Evolutionary conservation across 2,113 vertebrate genomes (phyloP).

Genomic region (Gallinago jamesoni): DNA sequence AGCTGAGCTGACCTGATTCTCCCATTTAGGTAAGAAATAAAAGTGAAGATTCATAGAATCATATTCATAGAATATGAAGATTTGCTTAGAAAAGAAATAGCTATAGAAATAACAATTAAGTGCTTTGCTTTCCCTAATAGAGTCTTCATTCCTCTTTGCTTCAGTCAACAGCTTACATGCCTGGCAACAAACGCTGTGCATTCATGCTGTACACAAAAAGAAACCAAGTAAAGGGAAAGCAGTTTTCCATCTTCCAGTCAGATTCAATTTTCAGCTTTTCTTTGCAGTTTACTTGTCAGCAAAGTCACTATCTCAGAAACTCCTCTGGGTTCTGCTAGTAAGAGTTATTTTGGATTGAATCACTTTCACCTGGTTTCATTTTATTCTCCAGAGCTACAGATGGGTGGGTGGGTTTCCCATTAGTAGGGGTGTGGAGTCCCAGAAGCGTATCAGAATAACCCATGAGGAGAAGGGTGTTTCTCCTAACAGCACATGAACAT

Average conservation of each 20-base stretch:
- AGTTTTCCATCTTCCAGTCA: not conserved
- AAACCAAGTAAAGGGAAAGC: not conserved
- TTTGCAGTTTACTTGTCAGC: not conserved
- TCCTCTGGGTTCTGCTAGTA: not conserved
- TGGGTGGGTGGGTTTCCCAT: not conserved
- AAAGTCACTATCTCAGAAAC: not conserved
- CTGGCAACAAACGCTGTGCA: not conserved
- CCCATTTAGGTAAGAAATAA: conserved; percentile 4
- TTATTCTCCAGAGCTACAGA: not conserved
- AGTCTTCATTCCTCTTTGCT: not conserved
- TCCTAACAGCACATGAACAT: not conserved
- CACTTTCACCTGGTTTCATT: not conserved
- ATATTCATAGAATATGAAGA: not conserved
- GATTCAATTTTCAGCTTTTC: not conserved
- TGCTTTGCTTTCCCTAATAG: not conserved
- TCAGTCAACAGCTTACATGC: not conserved
- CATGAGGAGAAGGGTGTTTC: not conserved
- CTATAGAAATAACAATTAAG: not conserved
- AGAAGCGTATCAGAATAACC: not conserved
- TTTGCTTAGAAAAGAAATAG: not conserved
- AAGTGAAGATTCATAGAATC: not conserved
- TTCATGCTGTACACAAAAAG: not conserved
- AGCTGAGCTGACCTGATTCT: conserved; percentile 10
- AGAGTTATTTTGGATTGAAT: not conserved
- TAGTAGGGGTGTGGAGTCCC: not conserved